Base-by-base conservation (phyloP, 2,113 vertebrate genomes). In the Raja brachyura region DNA sequence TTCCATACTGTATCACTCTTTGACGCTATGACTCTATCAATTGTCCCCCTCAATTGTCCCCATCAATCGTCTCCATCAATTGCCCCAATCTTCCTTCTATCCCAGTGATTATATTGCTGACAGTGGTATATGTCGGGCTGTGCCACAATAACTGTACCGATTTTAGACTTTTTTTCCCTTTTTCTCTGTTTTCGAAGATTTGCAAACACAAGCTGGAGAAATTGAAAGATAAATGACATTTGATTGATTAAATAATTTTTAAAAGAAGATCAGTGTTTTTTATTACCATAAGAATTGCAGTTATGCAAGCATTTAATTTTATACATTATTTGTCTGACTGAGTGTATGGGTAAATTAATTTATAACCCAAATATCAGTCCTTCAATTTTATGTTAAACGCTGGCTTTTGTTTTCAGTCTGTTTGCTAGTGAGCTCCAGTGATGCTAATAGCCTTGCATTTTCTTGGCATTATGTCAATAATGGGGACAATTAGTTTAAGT, bases 401-500 rank as follows among this genome's bases (percentile, higher is more conserved):
- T 95, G 95, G 96, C 96, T 96, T 48, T 48, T 68, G 33, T 73
- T 92, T 95, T 96, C 96, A 96, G 95, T 95, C 95, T 96, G 95
- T 95, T 95, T 95, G 96, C 95, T 96, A 97, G 96, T 96, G 95
- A 97, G 96, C 96, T 96, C 96, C 96, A 96, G 93, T 96, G 95
- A 96, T 97, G 97, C 97, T 99, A 99, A 99, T 99, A 98, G 98
- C 97, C 97, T 97, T 97, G 97, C 96, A 93, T 98, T 97, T 99
- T 98, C 97, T 98, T 99, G 98, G 98, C 98, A 98, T 98, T 97
- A 98, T 98, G 98, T 99, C 98, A 99, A 98, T 98, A 99, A 98
- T 98, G 97, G 96, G 97, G 98, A 97, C 99, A 98, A 99, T 99
- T 98, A 97, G 97, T 98, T 99, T 99, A 99, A 98, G 97, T 97